phyloP scores from a whole-genome alignment of 2,797 vertebrate species.

The Phataginus tetradactyla region DNA sequence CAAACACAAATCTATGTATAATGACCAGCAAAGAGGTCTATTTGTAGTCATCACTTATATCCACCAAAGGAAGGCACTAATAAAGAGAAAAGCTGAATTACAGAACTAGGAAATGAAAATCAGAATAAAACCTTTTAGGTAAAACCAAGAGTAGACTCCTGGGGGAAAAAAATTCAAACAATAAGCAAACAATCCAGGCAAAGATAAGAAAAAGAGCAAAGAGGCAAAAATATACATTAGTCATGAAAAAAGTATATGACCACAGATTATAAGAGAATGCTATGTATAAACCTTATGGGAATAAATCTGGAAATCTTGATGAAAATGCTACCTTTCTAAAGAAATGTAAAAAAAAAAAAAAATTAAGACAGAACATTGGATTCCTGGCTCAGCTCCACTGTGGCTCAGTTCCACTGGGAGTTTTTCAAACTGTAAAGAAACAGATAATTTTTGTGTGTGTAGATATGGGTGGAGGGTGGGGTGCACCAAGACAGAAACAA shows the following conservation, averaged over 20 bases:
- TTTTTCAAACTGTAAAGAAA: neutral
- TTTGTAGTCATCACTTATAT: neutral
- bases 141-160: slow-evolving; percentile 28
- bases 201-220: neutral
- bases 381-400: neutral
- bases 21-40: neutral
- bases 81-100: neutral
- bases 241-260: neutral
- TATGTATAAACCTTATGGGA: neutral
- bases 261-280: neutral
- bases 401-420: neutral
- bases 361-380: neutral
- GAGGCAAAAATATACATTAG: neutral
- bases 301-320: neutral
- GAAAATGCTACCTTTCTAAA: neutral
- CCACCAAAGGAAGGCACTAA: neutral
- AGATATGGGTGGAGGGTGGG: neutral
- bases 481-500: neutral
- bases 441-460: neutral
- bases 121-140: slow-evolving; percentile 14
- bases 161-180: neutral
- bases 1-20: neutral
- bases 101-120: slow-evolving; percentile 36
- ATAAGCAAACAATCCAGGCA: neutral
- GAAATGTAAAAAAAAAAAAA: neutral